Evolutionary conservation across 2,888 invertebrate genomes (phyloP).

Genomic region (Ormyrus pomaceus): DNA sequence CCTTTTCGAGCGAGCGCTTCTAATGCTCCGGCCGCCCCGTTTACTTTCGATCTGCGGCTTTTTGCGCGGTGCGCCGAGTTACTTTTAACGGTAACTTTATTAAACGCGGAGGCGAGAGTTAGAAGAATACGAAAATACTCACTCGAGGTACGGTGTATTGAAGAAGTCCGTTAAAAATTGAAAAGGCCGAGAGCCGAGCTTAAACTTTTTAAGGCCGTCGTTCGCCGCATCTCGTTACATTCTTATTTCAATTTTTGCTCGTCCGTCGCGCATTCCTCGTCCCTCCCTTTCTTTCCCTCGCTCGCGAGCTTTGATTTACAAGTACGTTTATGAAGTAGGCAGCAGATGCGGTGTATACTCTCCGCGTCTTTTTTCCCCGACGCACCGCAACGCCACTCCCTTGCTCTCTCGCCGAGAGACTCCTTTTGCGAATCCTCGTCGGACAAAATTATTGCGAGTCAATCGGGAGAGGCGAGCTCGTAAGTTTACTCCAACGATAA

Average conservation of each 20-base stretch:
- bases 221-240: neutral
- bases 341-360: conserved; percentile 63
- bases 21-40: neutral
- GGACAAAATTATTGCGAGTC: conserved; percentile 42
- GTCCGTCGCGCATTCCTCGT: conserved; percentile 52
- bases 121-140: too few species aligned
- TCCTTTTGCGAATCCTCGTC: neutral
- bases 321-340: conserved; percentile 69
- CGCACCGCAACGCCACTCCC: neutral
- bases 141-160: too few species aligned
- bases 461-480: conserved; percentile 39
- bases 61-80: too few species aligned
- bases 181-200: too few species aligned
- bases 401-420: conserved; percentile 40
- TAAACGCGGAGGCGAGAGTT: too few species aligned
- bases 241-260: conserved; percentile 40
- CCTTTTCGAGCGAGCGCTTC: neutral
- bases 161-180: too few species aligned
- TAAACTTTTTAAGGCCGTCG: too few species aligned
- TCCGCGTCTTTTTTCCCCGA: neutral
- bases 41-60: too few species aligned
- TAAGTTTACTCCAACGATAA: neutral
- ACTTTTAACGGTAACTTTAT: too few species aligned
- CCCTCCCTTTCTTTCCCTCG: too few species aligned
- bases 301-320: conserved; percentile 69